Percentiles rank a stretch among this genome's conserved stretches.
phyloP scores from a whole-genome alignment of 2,888 invertebrate species.

The Stratiomys singularior region DNA sequence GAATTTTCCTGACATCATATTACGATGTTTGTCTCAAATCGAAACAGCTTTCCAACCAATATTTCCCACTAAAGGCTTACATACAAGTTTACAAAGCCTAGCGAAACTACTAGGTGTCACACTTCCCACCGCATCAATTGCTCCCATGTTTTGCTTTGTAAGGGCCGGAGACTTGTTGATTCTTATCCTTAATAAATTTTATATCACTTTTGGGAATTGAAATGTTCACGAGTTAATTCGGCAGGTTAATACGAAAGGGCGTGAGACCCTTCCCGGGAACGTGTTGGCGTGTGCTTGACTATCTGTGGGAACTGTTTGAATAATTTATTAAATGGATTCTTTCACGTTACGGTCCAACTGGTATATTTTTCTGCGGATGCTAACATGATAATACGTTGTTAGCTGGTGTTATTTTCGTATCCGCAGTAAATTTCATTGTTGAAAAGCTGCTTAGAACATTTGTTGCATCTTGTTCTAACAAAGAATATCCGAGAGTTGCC shows the following conservation, averaged over 20 bases:
- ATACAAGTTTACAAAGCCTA: too few relatives aligned
- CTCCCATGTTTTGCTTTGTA: not conserved
- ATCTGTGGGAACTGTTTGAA: constrained; percentile 49
- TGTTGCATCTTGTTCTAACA: not conserved
- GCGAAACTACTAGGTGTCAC: not conserved
- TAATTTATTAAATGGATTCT: constrained; percentile 48
- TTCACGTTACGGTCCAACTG: not conserved
- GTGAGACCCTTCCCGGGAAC: not conserved
- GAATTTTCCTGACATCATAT: too few relatives aligned
- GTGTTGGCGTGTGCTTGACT: constrained; percentile 5
- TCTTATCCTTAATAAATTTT: constrained; percentile 51
- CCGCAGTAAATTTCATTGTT: not conserved
- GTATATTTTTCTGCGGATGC: not conserved
- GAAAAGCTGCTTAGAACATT: not conserved
- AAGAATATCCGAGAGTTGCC: not conserved
- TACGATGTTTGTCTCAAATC: too few relatives aligned
- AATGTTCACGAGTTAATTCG: constrained; percentile 18
- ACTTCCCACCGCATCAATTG: not conserved
- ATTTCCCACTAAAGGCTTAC: too few relatives aligned
- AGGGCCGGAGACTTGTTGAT: constrained; percentile 34
- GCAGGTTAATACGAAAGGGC: constrained; percentile 13
- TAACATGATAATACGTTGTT: constrained; percentile 39
- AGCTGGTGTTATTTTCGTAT: not conserved
- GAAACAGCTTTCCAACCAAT: too few relatives aligned
- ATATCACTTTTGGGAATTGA: constrained; percentile 51